These are phyloP conservation scores for Lysandra bellargus DNA, from an alignment of 2,888 invertebrate species.

Conservation along the genomic window DNA sequence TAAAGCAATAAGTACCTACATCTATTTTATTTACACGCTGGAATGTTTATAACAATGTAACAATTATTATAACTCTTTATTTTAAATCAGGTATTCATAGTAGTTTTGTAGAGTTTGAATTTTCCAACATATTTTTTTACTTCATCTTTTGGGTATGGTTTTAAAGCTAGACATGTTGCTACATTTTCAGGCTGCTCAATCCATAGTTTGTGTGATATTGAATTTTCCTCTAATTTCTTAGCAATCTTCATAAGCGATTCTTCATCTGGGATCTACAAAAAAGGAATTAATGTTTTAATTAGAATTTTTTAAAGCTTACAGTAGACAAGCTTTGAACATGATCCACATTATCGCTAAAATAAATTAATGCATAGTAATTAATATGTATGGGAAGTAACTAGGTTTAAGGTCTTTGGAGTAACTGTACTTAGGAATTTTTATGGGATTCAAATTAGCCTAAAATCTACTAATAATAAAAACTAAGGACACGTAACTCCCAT, in stretches of 20 bases:
- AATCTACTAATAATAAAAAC: too few species aligned
- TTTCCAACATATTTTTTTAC: conserved; percentile 92
- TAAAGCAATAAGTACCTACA: too few species aligned
- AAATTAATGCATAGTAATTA: background rate
- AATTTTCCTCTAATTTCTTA: conserved; percentile 84
- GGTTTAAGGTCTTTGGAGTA: too few species aligned
- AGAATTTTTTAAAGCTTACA: background rate
- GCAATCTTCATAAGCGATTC: conserved; percentile 84
- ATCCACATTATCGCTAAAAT: background rate
- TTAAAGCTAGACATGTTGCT: conserved; percentile 95
- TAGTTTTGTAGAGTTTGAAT: conserved; percentile 88
- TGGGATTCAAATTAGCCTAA: too few species aligned
- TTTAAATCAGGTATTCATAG: conserved; percentile 37
- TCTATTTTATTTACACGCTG: background rate
- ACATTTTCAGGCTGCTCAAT: conserved; percentile 98
- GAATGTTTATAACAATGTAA: background rate
- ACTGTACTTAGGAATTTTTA: too few species aligned
- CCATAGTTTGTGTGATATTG: conserved; percentile 94
- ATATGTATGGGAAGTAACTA: too few species aligned
- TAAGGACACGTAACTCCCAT: too few species aligned
- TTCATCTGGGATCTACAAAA: conserved; percentile 87
- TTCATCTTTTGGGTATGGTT: conserved; percentile 93
- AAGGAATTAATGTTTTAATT: background rate
- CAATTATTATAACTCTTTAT: background rate
- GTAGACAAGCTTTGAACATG: background rate